Base-by-base conservation (phyloP, 2,113 vertebrate species). In the Triplophysa dalaica region DNA sequence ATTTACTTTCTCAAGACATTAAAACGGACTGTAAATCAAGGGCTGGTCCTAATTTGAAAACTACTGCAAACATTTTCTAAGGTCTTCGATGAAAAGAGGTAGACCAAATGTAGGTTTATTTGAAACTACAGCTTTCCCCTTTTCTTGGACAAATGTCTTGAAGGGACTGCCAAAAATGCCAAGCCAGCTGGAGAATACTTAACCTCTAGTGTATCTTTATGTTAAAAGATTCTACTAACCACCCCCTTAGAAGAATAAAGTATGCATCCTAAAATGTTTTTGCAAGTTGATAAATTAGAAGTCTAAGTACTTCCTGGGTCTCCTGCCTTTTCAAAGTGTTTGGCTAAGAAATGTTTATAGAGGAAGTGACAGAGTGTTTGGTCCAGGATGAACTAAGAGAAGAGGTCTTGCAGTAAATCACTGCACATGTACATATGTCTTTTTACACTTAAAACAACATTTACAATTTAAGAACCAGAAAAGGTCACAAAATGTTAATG, bases 151-250 rank as follows among this genome's bases (percentile, higher is more conserved):
- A 70, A 82, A 87, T 86, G 84, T 80, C 77, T 74, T 45, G 13
- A 58, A 17, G 33, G 64, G 74, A 22, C 50, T 62, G 61, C 24
- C 81, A 54, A 75, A 54, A 80, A 75, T 75, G 60, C 81, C 22
- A 22, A 41, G 80, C 43, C 54, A 77, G 67, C 61, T 82, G 80
- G 81, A 72, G 75, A 82, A 79, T 82, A 81, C 80, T 87, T 87
- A 70, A 82, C 83, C 84, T 75, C 41, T 77, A 69, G 75, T 84
- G 85, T 85, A 77, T 87, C 85, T 70, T 76, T 38, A 69, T 79
- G 85, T 82, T 76, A 82, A n/a, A 52, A 70, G 65, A 83, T 81
- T 67, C 22, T 65, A 64, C 79, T 63, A 79, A 65, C 24, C 79
- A 29, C 38, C 13, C 22, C 29, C 26, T 69, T 82, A 21, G 61